These are phyloP conservation scores for Coenobita brevimanus DNA, from an alignment of 1,140 invertebrate species.

Conservation along the genomic window DNA sequence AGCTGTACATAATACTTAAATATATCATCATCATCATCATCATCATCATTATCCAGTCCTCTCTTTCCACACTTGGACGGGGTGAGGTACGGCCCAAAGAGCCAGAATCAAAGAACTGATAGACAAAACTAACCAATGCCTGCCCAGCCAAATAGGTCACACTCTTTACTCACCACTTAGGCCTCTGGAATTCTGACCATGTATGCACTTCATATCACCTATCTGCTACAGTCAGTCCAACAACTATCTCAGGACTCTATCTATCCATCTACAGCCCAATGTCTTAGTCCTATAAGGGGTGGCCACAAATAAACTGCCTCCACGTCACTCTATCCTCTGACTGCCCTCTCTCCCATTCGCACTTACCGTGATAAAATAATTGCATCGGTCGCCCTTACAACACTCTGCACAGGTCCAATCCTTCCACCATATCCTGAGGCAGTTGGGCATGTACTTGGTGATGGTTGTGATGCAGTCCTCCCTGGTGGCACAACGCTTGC, in stretches of 20 bases:
- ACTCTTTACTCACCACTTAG: too few relatives aligned
- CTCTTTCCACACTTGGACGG: too few relatives aligned
- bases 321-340: neutral
- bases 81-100: too few relatives aligned
- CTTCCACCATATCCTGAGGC: slow-evolving; percentile 97
- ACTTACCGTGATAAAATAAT: slow-evolving; percentile 97
- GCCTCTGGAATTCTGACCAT: too few relatives aligned
- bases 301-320: neutral
- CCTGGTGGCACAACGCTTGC: slow-evolving; percentile 90
- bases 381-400: slow-evolving; percentile 96
- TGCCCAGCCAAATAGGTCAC: too few relatives aligned
- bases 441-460: slow-evolving; percentile 82
- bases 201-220: too few relatives aligned
- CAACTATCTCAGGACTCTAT: too few relatives aligned
- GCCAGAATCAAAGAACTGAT: neutral
- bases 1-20: neutral
- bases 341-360: neutral
- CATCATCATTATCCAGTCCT: too few relatives aligned
- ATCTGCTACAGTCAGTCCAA: too few relatives aligned
- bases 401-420: slow-evolving; percentile 98
- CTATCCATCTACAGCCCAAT: too few relatives aligned
- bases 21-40: too few relatives aligned
- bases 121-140: neutral
- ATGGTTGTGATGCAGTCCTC: slow-evolving; percentile 84
- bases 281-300: neutral